phyloP scores from a whole-genome alignment of 2,888 invertebrate species.

The Thecophora atra region DNA sequence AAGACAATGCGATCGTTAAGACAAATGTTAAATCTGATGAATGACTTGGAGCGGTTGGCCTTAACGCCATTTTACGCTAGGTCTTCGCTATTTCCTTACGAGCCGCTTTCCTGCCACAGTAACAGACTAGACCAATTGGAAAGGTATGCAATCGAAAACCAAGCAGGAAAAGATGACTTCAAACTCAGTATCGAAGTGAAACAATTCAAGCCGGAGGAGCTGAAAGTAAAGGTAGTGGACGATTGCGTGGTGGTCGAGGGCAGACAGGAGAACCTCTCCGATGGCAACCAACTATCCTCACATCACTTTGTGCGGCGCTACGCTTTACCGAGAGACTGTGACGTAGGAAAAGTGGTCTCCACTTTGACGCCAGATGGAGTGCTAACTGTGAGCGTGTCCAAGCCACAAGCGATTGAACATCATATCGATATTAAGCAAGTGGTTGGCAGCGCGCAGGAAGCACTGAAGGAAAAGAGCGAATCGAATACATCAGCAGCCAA shows the following conservation, averaged over 20 bases:
- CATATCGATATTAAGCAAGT: background rate
- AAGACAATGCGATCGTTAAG: constrained; percentile 26
- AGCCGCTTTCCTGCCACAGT: background rate
- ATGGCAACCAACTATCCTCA: constrained; percentile 78
- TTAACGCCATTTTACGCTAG: background rate
- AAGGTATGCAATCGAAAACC: background rate
- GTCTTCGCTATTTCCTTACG: background rate
- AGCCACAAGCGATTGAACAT: constrained; percentile 47
- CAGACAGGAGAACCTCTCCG: constrained; percentile 76
- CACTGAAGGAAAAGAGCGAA: too few species aligned
- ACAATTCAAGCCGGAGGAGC: constrained; percentile 75
- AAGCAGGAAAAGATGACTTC: constrained; percentile 71
- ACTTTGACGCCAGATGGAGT: constrained; percentile 83
- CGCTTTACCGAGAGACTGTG: constrained; percentile 73
- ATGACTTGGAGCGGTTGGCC: constrained; percentile 22
- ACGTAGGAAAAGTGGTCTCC: constrained; percentile 76
- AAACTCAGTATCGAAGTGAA: constrained; percentile 76
- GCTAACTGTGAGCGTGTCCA: constrained; percentile 77
- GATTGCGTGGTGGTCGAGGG: constrained; percentile 72
- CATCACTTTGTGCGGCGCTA: constrained; percentile 81
- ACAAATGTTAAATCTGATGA: constrained; percentile 13
- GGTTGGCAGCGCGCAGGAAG: background rate
- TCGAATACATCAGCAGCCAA: background rate
- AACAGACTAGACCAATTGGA: background rate
- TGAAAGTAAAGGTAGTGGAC: constrained; percentile 73